Conservation (phyloP, 64 coral and sea anemone genomes). For the Cladopsammia gracilis region DNA sequence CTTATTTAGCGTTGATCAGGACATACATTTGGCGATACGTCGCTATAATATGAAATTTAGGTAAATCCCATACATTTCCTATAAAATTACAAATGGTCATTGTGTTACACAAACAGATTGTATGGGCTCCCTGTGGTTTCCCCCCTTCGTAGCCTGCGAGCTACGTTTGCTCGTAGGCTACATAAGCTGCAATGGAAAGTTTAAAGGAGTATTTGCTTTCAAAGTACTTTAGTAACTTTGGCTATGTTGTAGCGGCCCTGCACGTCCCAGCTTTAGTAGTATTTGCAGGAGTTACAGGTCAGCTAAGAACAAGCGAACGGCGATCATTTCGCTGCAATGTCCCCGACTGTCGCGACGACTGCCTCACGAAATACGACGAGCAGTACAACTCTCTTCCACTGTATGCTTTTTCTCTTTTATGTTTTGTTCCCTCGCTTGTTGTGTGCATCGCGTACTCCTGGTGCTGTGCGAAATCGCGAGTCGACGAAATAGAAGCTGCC, state of each 20-base stretch:
- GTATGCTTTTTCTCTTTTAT: constrained; percentile 17
- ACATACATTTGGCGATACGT: too few species aligned
- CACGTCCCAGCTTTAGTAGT: neutral
- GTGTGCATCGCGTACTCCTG: constrained; percentile 34
- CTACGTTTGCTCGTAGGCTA: too few species aligned
- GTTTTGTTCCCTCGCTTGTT: neutral
- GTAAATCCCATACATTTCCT: too few species aligned
- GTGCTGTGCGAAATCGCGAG: constrained; percentile 31
- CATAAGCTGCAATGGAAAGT: neutral
- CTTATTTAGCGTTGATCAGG: too few species aligned
- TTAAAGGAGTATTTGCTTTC: constrained; percentile 36
- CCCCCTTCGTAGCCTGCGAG: too few species aligned
- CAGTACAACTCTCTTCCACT: constrained; percentile 33
- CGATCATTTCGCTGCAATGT: constrained; percentile 32
- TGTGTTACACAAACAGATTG: too few species aligned
- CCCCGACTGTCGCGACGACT: neutral
- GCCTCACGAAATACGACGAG: constrained; percentile 30
- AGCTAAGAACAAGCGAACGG: neutral
- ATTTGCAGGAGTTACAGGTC: neutral
- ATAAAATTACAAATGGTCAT: too few species aligned
- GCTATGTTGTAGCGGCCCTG: constrained; percentile 25
- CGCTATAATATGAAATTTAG: too few species aligned
- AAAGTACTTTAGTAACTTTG: constrained; percentile 16
- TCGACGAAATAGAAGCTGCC: constrained; percentile 44
- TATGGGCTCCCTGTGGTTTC: too few species aligned